These are phyloP conservation scores for Trichopria drosophilae DNA, from an alignment of 2,888 invertebrate species.

Conservation along the genomic window DNA sequence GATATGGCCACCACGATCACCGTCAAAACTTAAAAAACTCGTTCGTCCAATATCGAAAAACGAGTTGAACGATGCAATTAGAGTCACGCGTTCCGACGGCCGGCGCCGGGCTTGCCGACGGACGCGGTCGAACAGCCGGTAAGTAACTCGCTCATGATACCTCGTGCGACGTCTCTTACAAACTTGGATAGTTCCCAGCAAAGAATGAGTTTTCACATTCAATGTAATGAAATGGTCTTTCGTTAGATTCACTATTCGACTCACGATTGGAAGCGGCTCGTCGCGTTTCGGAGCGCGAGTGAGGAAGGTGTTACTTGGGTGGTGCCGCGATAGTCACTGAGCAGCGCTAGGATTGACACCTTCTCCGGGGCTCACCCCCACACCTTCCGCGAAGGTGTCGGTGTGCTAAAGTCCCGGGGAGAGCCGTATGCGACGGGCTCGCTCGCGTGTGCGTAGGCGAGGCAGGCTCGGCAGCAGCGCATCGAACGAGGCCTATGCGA, in stretches of 20 bases:
- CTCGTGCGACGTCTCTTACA: neutral
- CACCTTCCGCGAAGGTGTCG: slow-evolving; percentile 56
- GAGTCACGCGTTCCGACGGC: slow-evolving; percentile 35
- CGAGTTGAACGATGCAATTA: no score
- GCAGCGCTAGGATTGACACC: slow-evolving; percentile 60
- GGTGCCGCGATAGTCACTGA: slow-evolving; percentile 60
- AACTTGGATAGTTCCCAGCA: no score
- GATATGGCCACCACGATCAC: no score
- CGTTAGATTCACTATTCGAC: no score
- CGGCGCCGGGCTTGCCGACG: slow-evolving; percentile 23
- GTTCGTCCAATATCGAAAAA: no score
- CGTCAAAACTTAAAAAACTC: neutral
- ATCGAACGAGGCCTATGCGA: slow-evolving; percentile 27
- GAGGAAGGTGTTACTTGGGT: slow-evolving; percentile 59
- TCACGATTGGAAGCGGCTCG: no score
- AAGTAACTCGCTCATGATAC: neutral
- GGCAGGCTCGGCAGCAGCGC: slow-evolving; percentile 25
- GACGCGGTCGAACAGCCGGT: neutral
- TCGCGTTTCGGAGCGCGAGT: slow-evolving; percentile 49
- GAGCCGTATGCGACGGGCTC: slow-evolving; percentile 11
- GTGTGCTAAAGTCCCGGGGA: slow-evolving; percentile 54
- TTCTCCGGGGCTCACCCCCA: slow-evolving; percentile 58
- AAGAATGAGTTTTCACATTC: no score
- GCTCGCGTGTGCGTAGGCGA: slow-evolving; percentile 39
- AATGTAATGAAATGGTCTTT: no score